Conservation (phyloP, 2,888 invertebrate genomes). For the Bhutanitis thaidina region DNA sequence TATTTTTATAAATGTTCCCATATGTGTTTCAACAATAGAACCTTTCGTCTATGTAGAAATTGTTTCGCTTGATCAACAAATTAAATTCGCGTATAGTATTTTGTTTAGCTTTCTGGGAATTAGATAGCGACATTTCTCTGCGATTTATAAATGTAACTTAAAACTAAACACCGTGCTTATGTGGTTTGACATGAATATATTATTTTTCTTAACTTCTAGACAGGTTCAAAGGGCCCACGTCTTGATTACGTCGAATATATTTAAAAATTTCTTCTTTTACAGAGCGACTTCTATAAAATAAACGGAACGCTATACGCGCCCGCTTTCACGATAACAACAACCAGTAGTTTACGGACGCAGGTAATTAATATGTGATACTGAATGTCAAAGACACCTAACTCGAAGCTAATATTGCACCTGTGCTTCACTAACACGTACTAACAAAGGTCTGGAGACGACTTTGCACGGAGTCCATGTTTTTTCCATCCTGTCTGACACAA, state of each 20-base stretch:
- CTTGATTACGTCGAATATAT: background rate
- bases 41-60: too few species aligned
- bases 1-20: too few species aligned
- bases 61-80: too few species aligned
- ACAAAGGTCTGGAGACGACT: slow-evolving; percentile 70
- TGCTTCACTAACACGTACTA: slow-evolving; percentile 31
- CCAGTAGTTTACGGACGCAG: slow-evolving; percentile 60
- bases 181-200: background rate
- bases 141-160: too few species aligned
- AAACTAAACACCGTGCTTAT: background rate
- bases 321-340: slow-evolving; percentile 58
- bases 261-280: slow-evolving; percentile 55
- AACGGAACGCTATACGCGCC: slow-evolving; percentile 70
- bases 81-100: too few species aligned
- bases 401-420: slow-evolving; percentile 34
- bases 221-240: background rate
- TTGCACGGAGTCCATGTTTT: slow-evolving; percentile 41
- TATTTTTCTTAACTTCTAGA: background rate
- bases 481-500: slow-evolving; percentile 2
- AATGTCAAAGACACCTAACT: slow-evolving; percentile 39
- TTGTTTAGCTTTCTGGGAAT: too few species aligned
- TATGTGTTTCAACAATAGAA: too few species aligned
- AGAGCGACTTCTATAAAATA: slow-evolving; percentile 78
- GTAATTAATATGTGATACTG: slow-evolving; percentile 42
- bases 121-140: too few species aligned